Evolutionary conservation across 1,140 invertebrate genomes (phyloP).

Genomic region (Chymomyza costata): DNA sequence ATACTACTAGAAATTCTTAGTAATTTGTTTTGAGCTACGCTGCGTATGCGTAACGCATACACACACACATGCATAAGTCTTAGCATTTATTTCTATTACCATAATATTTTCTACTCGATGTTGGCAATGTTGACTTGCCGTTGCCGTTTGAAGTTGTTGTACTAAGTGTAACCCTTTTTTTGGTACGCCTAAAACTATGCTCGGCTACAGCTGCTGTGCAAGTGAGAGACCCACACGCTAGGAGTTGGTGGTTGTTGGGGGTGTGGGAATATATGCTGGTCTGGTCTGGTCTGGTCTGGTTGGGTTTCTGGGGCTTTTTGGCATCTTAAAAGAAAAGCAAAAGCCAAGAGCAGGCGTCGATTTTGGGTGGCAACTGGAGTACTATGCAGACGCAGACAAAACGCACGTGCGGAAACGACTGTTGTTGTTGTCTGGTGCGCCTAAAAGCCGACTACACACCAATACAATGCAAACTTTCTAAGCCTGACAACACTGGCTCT

Average conservation of each 20-base stretch:
- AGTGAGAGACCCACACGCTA: too few species aligned
- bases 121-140: too few species aligned
- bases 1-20: too few species aligned
- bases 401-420: constrained; percentile 27
- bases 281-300: too few species aligned
- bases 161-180: constrained; percentile 51
- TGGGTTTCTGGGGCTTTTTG: constrained; percentile 52
- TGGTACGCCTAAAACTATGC: constrained; percentile 23
- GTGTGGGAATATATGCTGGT: too few species aligned
- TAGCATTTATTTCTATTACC: constrained; percentile 58
- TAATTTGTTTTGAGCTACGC: too few species aligned
- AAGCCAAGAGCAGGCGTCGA: constrained; percentile 18
- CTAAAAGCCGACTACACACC: constrained; percentile 52
- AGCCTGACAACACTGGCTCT: constrained; percentile 31
- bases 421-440: constrained; percentile 42
- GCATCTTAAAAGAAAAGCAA: constrained; percentile 59
- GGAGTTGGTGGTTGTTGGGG: too few species aligned
- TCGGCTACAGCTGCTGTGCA: too few species aligned
- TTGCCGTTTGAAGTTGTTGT: too few species aligned
- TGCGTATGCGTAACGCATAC: too few species aligned
- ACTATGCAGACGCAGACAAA: constrained; percentile 29
- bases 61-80: constrained; percentile 61
- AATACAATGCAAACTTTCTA: constrained; percentile 59
- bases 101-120: constrained; percentile 28
- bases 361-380: constrained; percentile 34